Conservation (phyloP, 2,888 invertebrate genomes). For the Crepidodera aurea region DNA sequence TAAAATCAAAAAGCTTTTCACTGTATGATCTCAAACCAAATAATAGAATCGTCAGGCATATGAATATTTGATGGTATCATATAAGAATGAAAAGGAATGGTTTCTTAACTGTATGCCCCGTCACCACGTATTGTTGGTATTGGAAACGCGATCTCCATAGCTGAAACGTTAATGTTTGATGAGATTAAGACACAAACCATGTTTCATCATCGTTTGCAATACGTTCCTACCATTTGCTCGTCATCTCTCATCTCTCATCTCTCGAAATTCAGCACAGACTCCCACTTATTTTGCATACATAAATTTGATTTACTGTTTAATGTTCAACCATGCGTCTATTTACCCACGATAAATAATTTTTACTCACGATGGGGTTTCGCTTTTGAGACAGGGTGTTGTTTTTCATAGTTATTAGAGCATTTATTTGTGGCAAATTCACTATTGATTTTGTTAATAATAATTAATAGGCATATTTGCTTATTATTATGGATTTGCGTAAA, state of each 20-base stretch:
- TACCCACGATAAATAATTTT: no score
- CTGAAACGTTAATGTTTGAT: constrained; percentile 57
- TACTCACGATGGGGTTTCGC: no score
- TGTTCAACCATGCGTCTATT: constrained; percentile 39
- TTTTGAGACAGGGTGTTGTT: no score
- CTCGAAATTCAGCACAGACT: constrained; percentile 35
- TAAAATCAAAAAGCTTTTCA: constrained; percentile 38
- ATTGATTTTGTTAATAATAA: no score
- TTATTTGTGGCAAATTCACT: no score
- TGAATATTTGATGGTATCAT: constrained; percentile 45
- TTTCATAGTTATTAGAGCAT: no score
- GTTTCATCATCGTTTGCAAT: constrained; percentile 57
- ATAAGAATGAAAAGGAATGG: constrained; percentile 40
- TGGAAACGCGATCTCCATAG: constrained; percentile 42
- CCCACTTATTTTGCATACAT: constrained; percentile 45
- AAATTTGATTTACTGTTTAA: constrained; percentile 36
- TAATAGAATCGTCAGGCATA: constrained; percentile 33
- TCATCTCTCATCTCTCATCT: constrained; percentile 48
- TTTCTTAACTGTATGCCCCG: constrained; percentile 32
- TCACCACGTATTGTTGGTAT: constrained; percentile 35
- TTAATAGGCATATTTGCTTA: no score
- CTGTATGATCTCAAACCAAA: constrained; percentile 31
- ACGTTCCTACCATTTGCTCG: constrained; percentile 44
- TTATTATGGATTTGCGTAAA: no score
- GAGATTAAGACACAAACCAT: constrained; percentile 62